A percentile compares a stretch with the other conserved stretches of the same genome.
Evolutionary conservation across 2,888 invertebrate species (phyloP).

Genomic region (Gymnoscelis rufifasciata): DNA sequence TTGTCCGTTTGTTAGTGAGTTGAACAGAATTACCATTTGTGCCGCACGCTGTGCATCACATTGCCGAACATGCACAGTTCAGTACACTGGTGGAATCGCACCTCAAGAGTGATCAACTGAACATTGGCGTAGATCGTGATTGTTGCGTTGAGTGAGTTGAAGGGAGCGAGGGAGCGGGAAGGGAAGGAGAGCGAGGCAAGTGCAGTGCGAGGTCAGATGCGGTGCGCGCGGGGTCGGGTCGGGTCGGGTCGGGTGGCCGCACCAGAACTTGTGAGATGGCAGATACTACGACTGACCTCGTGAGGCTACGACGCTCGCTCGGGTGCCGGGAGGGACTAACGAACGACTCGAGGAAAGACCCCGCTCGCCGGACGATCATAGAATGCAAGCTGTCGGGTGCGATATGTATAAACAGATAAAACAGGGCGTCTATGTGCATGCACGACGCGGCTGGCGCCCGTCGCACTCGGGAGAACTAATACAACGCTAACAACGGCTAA

Average conservation of each 20-base stretch:
- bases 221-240: conserved; percentile 26
- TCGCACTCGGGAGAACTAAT: conserved; percentile 76
- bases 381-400: conserved; percentile 77
- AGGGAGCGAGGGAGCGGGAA: conserved; percentile 27
- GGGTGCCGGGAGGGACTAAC: conserved; percentile 59
- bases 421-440: conserved; percentile 77
- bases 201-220: conserved; percentile 43
- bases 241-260: conserved; percentile 39
- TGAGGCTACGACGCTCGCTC: conserved; percentile 61
- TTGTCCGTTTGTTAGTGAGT: no score
- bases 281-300: conserved; percentile 76
- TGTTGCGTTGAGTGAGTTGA: conserved; percentile 23
- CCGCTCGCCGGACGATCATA: conserved; percentile 73
- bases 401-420: conserved; percentile 74
- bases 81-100: no score
- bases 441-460: conserved; percentile 75
- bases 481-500: conserved; percentile 79
- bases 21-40: no score
- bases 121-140: neutral
- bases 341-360: conserved; percentile 59
- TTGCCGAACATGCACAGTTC: no score
- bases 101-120: neutral
- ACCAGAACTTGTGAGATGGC: conserved; percentile 80
- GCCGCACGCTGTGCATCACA: no score
- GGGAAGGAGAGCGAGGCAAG: conserved; percentile 35